Conservation (phyloP, 2,113 vertebrate species). For the Haliaeetus leucogaster region DNA sequence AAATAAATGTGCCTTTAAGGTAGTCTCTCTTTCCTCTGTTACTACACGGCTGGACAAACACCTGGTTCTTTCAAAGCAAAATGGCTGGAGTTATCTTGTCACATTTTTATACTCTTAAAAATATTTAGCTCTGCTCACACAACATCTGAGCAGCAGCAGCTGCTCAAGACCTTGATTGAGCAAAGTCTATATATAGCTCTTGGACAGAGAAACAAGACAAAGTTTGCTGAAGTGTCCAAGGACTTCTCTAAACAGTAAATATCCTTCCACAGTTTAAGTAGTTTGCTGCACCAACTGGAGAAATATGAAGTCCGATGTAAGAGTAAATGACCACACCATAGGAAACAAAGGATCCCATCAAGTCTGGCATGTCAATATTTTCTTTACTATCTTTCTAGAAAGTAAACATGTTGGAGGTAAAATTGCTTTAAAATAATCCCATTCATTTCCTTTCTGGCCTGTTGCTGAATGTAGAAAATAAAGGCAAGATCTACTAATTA, state of each 20-base stretch:
- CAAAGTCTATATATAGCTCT: background rate
- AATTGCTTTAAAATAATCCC: background rate
- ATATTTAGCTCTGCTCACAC: background rate
- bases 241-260: background rate
- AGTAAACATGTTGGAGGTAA: background rate
- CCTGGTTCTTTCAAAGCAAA: background rate
- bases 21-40: background rate
- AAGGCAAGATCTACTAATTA: background rate
- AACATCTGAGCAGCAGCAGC: background rate
- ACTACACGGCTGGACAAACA: background rate
- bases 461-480: background rate
- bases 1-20: background rate
- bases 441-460: background rate
- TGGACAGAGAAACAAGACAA: background rate
- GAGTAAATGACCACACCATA: background rate
- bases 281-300: background rate
- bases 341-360: background rate
- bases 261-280: background rate
- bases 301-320: background rate
- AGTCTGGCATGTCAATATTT: background rate
- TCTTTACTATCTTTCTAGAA: background rate
- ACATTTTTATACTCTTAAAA: background rate
- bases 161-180: background rate
- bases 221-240: conserved; percentile 13
- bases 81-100: background rate